These are phyloP conservation scores for Bos taurus DNA, from an alignment of 2,113 vertebrate species.

Conservation along the genomic window DNA sequence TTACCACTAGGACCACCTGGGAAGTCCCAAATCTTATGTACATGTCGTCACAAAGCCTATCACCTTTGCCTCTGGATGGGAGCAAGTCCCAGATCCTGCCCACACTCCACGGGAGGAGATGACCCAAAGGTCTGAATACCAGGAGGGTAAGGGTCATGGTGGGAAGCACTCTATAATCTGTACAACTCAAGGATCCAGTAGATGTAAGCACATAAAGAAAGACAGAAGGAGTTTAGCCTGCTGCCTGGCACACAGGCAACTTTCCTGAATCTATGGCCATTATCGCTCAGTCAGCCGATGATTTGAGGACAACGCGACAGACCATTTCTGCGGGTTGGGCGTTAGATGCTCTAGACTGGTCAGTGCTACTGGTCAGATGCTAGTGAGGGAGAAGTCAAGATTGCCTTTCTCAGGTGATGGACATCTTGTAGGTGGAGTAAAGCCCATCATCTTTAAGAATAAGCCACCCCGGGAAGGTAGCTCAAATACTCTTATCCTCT, in stretches of 20 bases:
- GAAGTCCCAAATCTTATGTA: not conserved
- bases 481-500: not conserved
- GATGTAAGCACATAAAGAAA: not conserved
- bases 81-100: not conserved
- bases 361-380: not conserved
- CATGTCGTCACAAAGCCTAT: not conserved
- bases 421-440: not conserved
- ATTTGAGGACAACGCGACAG: not conserved
- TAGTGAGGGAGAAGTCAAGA: not conserved
- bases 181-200: not conserved
- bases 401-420: not conserved
- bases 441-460: not conserved
- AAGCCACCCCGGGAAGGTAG: not conserved
- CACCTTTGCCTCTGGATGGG: not conserved
- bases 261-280: not conserved
- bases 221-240: not conserved
- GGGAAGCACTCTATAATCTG: not conserved
- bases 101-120: not conserved
- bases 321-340: not conserved
- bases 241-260: not conserved
- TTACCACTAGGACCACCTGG: not conserved
- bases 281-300: fast-evolving
- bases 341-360: not conserved
- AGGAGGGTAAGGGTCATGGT: not conserved
- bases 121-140: not conserved